phyloP scores from a whole-genome alignment of 1,140 invertebrate genomes.

The Drosophila quadrilineata region DNA sequence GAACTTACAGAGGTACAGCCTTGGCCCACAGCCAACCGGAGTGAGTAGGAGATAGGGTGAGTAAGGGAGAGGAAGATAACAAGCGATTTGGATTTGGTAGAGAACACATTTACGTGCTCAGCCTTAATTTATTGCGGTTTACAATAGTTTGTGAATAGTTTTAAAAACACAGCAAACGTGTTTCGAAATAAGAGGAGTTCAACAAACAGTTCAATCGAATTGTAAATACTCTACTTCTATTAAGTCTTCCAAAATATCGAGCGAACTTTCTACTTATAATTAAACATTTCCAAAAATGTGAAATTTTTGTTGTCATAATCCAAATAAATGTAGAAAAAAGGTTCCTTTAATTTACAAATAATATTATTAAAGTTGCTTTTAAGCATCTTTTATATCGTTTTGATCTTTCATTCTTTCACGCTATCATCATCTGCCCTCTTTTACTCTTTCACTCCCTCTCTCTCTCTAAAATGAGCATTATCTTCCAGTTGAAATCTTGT shows the following conservation, averaged over 20 bases:
- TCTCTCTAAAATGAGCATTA: slow-evolving; percentile 5
- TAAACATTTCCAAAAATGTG: no score
- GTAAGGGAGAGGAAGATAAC: slow-evolving; percentile 24
- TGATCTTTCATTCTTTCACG: no score
- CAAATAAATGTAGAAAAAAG: no score
- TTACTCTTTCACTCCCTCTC: no score
- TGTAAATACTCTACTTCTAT: background rate
- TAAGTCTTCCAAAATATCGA: background rate
- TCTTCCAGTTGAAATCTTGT: slow-evolving; percentile 12
- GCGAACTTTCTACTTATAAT: no score
- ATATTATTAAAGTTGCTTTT: no score
- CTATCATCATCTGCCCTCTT: no score
- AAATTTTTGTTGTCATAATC: no score
- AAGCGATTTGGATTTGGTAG: background rate
- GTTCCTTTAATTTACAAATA: no score
- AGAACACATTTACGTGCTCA: slow-evolving; percentile 1
- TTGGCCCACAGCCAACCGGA: background rate
- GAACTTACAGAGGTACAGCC: slow-evolving; percentile 35
- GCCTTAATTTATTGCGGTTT: slow-evolving; percentile 33
- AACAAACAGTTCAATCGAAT: no score
- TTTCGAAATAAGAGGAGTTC: background rate
- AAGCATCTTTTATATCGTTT: background rate
- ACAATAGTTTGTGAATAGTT: slow-evolving; percentile 17
- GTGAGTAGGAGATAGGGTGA: background rate
- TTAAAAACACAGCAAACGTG: background rate